phyloP scores from a whole-genome alignment of 2,888 invertebrate genomes.

The Graphium colonna region DNA sequence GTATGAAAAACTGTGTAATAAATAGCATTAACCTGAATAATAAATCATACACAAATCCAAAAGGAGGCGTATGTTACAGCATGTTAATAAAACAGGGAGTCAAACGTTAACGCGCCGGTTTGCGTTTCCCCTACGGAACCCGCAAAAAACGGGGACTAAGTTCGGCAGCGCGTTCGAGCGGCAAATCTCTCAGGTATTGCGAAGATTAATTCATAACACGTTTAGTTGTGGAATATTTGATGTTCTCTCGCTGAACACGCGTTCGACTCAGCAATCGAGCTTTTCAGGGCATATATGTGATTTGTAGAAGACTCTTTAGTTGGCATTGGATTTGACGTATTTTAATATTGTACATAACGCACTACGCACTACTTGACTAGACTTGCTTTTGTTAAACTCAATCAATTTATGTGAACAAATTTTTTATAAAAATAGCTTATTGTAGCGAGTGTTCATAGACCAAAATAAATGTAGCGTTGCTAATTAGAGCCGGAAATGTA shows the following conservation, averaged over 20 bases:
- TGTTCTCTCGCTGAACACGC: conserved; percentile 11
- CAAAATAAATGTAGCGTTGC: too few species aligned
- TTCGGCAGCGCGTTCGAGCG: conserved; percentile 13
- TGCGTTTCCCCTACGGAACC: neutral
- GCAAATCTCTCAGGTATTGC: conserved; percentile 24
- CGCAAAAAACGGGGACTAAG: conserved; percentile 11
- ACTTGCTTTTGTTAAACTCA: too few species aligned
- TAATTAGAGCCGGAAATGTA: too few species aligned
- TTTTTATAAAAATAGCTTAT: too few species aligned
- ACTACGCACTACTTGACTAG: too few species aligned
- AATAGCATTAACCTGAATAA: too few species aligned
- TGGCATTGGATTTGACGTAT: too few species aligned
- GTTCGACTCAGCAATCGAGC: neutral
- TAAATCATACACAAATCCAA: neutral
- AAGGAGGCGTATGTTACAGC: neutral
- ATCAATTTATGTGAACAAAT: too few species aligned
- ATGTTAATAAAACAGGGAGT: neutral
- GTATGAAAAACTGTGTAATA: too few species aligned
- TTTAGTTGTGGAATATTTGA: conserved; percentile 21
- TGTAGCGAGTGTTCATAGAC: too few species aligned
- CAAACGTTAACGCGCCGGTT: neutral
- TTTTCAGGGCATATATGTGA: neutral
- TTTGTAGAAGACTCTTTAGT: too few species aligned
- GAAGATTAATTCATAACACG: conserved; percentile 26
- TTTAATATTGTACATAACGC: too few species aligned